Evolutionary conservation across 2,888 invertebrate genomes (phyloP).

Genomic region (Drosophila glabriapex): DNA sequence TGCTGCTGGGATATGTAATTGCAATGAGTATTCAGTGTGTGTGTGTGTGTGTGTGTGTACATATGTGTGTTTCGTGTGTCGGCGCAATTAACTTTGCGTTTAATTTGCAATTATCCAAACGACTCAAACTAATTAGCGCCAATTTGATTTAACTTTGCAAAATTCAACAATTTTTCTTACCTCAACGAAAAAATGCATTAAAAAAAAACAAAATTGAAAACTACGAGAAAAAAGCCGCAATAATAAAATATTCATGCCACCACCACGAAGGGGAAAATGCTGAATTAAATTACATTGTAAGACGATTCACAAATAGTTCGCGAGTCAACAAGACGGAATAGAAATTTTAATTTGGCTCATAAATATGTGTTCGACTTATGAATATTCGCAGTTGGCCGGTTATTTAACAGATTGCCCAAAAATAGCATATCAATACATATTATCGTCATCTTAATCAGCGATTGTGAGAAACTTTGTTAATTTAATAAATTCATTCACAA

Average conservation of each 20-base stretch:
- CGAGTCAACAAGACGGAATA: constrained; percentile 4
- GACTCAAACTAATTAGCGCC: constrained; percentile 82
- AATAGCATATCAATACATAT: constrained; percentile 23
- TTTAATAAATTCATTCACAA: constrained; percentile 62
- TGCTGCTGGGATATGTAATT: constrained; percentile 56
- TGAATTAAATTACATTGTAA: constrained; percentile 40
- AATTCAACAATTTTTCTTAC: constrained; percentile 50
- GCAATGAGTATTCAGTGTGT: constrained; percentile 29
- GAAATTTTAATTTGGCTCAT: constrained; percentile 28
- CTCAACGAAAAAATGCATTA: constrained; percentile 5
- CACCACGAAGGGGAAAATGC: constrained; percentile 7
- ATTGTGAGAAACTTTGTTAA: constrained; percentile 50
- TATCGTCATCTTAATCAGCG: constrained; percentile 12
- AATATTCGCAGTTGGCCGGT: constrained; percentile 18
- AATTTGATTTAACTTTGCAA: constrained; percentile 79
- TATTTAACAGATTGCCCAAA: constrained; percentile 46
- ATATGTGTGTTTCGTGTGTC: constrained; percentile 70
- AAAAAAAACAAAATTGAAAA: constrained; percentile 10
- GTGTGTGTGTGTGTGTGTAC: constrained; percentile 25
- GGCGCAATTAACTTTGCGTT: constrained; percentile 80
- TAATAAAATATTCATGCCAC: constrained; percentile 10
- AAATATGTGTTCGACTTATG: constrained; percentile 16
- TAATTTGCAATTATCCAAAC: constrained; percentile 82
- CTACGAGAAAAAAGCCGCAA: constrained; percentile 22
- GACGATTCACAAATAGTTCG: constrained; percentile 27